Conservation (phyloP, 2,113 vertebrate species). For the Recurvirostra avosetta region DNA sequence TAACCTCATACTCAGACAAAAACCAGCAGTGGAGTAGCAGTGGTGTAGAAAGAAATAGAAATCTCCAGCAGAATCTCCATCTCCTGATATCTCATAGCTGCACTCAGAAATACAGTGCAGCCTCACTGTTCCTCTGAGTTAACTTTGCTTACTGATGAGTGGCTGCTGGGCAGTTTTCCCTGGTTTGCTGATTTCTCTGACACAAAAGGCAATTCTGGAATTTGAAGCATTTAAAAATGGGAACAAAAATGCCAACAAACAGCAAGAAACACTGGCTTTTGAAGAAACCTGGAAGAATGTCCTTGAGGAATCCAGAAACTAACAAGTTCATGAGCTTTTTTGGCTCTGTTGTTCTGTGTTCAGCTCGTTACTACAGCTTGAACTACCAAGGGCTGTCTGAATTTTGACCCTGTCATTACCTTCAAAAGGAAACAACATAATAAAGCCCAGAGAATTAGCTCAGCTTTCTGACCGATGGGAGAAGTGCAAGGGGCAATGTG, state of each 20-base stretch:
- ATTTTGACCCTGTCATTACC: not conserved
- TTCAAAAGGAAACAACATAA: not conserved
- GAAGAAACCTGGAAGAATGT: not conserved
- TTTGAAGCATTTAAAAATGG: not conserved
- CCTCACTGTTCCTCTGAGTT: not conserved
- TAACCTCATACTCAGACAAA: not conserved
- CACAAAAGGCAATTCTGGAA: not conserved
- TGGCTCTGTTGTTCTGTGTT: not conserved
- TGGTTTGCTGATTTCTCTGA: not conserved
- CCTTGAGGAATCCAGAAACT: not conserved
- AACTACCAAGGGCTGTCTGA: not conserved
- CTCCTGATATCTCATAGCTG: not conserved
- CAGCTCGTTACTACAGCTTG: not conserved
- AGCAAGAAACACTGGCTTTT: not conserved
- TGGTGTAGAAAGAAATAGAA: not conserved
- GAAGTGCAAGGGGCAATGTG: not conserved
- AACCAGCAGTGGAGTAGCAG: not conserved
- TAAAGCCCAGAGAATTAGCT: not conserved
- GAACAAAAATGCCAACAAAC: not conserved
- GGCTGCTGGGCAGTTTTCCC: not conserved
- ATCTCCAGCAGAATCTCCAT: not conserved
- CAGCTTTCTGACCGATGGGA: not conserved
- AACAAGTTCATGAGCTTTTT: not conserved
- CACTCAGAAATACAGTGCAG: rapidly evolving
- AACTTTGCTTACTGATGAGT: not conserved